Evolutionary conservation across 2,888 invertebrate species (phyloP).

Genomic region (Anthrax anthrax): DNA sequence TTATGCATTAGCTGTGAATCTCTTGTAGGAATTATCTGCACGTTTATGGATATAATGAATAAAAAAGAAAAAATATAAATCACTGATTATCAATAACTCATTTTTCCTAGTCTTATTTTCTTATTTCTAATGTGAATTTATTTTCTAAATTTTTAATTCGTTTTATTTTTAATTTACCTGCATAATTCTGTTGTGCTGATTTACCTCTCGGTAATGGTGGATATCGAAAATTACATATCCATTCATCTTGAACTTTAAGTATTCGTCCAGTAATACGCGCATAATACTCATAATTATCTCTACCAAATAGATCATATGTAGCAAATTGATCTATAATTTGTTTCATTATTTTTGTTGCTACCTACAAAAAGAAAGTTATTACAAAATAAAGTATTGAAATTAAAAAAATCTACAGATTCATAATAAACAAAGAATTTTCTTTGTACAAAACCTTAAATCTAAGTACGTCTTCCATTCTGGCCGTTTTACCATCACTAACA

Average conservation of each 20-base stretch:
- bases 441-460: slow-evolving; percentile 94
- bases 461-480: slow-evolving; percentile 90
- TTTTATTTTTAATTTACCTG: slow-evolving; percentile 37
- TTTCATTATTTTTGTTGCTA: slow-evolving; percentile 91
- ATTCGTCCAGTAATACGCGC: slow-evolving; percentile 87
- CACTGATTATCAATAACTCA: neutral
- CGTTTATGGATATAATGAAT: too few species aligned
- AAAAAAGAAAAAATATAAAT: too few species aligned
- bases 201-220: slow-evolving; percentile 51
- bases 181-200: slow-evolving; percentile 48
- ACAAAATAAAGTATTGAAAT: too few species aligned
- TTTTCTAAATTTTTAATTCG: neutral
- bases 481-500: slow-evolving; percentile 87
- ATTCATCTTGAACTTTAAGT: slow-evolving; percentile 83
- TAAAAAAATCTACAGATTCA: too few species aligned
- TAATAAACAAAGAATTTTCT: too few species aligned
- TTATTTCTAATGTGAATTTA: neutral
- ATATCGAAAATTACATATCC: slow-evolving; percentile 88
- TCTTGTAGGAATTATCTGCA: too few species aligned
- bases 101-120: too few species aligned
- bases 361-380: slow-evolving; percentile 37
- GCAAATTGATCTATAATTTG: slow-evolving; percentile 96
- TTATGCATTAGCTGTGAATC: too few species aligned
- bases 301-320: slow-evolving; percentile 85
- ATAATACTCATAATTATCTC: slow-evolving; percentile 90